Percentiles rank a stretch among this genome's conserved stretches.
Conservation (phyloP, 2,797 vertebrate genomes). For the Aulostomus chinensis region DNA sequence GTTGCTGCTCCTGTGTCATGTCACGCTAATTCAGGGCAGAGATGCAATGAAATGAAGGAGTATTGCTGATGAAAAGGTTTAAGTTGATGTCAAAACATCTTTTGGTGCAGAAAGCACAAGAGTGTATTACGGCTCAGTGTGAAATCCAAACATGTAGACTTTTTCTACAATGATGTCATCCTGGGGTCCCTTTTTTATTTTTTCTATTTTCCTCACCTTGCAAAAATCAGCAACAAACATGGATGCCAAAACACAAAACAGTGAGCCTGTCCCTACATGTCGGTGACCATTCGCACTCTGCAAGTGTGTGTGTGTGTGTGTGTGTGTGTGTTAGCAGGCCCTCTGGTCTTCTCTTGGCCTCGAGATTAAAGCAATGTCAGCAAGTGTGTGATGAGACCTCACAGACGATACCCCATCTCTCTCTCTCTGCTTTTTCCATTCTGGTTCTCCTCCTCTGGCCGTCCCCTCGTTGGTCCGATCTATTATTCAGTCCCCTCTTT, state of each 20-base stretch:
- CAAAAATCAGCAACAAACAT: constrained; percentile 4
- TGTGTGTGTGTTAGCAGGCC: constrained; percentile 27
- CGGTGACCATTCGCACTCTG: constrained; percentile 14
- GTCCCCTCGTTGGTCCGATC: constrained; percentile 55
- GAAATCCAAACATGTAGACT: constrained; percentile 30
- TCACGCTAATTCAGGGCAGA: constrained; percentile 3
- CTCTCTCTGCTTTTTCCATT: constrained; percentile 59
- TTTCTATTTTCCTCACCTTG: constrained; percentile 3
- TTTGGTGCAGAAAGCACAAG: constrained; percentile 25
- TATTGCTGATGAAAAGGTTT: constrained; percentile 13
- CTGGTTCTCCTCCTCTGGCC: constrained; percentile 51
- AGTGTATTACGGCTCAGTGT: constrained; percentile 1
- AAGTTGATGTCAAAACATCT: constrained; percentile 7
- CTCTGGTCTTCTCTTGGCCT: constrained; percentile 63
- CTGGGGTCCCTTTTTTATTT: constrained; percentile 21
- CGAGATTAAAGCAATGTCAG: constrained; percentile 74
- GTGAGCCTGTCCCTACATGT: constrained; percentile 33
- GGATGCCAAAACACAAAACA: background rate
- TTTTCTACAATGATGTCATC: constrained; percentile 50
- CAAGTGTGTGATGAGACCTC: constrained; percentile 77
- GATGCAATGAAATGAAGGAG: constrained; percentile 5
- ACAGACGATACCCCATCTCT: constrained; percentile 66
- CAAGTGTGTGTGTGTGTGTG: constrained; percentile 22
- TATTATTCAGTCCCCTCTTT: constrained; percentile 69
- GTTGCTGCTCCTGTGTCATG: constrained; percentile 7